Percentiles rank a stretch among this genome's conserved stretches.
Evolutionary conservation across 2,113 vertebrate species (phyloP).

Genomic region (Pungitius pungitius): DNA sequence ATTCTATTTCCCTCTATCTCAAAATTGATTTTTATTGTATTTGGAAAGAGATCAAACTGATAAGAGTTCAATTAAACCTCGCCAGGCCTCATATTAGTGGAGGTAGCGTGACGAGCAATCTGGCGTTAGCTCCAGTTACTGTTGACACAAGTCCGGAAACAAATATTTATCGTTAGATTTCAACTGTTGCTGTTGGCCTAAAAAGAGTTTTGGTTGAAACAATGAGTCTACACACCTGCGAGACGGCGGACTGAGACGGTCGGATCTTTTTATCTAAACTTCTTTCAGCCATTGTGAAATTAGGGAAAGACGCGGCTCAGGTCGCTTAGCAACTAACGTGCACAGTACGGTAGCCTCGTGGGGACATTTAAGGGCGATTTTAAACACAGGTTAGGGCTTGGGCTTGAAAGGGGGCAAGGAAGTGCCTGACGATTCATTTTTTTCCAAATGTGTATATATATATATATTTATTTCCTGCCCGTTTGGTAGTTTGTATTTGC

Average conservation of each 20-base stretch:
- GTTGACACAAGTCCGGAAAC: not conserved
- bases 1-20: not conserved
- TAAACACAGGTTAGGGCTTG: no score
- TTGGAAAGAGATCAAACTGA: not conserved
- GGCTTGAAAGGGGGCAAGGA: not conserved
- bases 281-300: slow-evolving; percentile 69
- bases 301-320: not conserved
- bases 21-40: not conserved
- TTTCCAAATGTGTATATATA: not conserved
- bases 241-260: not conserved
- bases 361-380: not conserved
- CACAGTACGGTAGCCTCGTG: slow-evolving; percentile 34
- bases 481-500: no score
- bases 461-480: not conserved
- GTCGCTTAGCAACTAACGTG: slow-evolving; percentile 72
- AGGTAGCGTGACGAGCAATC: not conserved
- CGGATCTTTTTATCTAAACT: slow-evolving; percentile 26
- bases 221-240: slow-evolving; percentile 34
- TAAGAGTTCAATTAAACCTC: not conserved
- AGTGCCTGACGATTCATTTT: not conserved
- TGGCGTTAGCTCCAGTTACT: not conserved
- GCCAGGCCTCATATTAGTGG: not conserved
- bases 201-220: not conserved
- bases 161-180: not conserved
- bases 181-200: not conserved